These are phyloP conservation scores for Vulpes lagopus DNA, from an alignment of 2,113 vertebrate genomes.

Conservation along the genomic window DNA sequence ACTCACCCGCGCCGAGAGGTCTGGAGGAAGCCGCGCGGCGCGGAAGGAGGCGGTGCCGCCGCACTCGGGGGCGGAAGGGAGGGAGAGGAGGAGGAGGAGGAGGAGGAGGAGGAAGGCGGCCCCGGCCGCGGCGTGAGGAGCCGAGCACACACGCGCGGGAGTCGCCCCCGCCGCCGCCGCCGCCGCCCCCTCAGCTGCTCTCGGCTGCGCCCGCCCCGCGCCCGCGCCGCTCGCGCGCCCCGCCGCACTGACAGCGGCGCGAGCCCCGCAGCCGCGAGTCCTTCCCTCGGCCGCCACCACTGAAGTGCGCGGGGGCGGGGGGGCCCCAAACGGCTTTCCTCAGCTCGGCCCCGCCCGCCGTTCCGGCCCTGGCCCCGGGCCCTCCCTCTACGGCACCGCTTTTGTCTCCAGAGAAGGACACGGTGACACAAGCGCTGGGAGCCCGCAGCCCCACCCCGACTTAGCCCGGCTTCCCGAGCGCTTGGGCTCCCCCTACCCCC, in stretches of 20 bases:
- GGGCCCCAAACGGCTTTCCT: not conserved
- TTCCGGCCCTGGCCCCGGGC: not conserved
- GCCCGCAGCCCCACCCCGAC: not conserved
- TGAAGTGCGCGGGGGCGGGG: not conserved
- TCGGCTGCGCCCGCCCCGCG: not conserved
- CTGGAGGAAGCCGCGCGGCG: constrained; percentile 70
- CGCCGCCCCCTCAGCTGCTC: constrained; percentile 57
- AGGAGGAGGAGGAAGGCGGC: constrained; percentile 52
- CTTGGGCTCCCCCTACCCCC: not conserved
- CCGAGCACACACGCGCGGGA: constrained; percentile 41
- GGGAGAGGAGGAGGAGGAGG: constrained; percentile 18
- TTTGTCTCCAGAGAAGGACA: not conserved
- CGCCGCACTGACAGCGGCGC: constrained; percentile 77
- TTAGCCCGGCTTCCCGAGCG: not conserved
- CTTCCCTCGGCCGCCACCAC: constrained; percentile 84
- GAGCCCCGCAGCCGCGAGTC: constrained; percentile 76
- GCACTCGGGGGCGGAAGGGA: constrained; percentile 54
- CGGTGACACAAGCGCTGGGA: accelerated
- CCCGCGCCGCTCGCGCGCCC: constrained; percentile 73
- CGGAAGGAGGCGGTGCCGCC: constrained; percentile 66
- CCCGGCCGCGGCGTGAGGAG: constrained; percentile 16
- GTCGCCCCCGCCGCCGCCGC: not conserved
- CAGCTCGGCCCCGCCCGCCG: not conserved
- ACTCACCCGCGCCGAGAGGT: constrained; percentile 83
- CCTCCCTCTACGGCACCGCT: not conserved